These are phyloP conservation scores for Bubalus kerabau DNA, from an alignment of 2,113 vertebrate species.

Conservation along the genomic window DNA sequence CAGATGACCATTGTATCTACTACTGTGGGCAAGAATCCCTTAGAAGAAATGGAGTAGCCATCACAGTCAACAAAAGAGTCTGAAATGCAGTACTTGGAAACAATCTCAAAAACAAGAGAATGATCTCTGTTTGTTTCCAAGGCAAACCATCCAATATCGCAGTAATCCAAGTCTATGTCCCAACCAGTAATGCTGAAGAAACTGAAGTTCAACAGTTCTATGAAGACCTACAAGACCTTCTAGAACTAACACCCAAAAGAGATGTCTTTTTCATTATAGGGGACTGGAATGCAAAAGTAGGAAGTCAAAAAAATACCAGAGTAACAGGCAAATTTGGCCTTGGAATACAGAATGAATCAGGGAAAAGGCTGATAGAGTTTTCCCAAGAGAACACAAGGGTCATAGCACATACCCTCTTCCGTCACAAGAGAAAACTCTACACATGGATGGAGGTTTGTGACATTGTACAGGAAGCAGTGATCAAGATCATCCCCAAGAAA, in stretches of 20 bases:
- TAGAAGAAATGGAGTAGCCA: no score
- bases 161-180: neutral
- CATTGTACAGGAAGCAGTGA: no score
- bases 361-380: neutral
- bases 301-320: neutral
- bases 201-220: neutral
- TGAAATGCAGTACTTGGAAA: no score
- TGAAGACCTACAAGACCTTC: neutral
- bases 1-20: no score
- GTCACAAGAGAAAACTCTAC: neutral
- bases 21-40: no score
- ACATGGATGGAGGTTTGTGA: neutral
- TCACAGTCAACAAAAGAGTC: no score
- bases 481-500: no score
- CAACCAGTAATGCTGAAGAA: neutral
- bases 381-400: neutral
- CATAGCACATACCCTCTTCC: neutral
- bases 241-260: neutral
- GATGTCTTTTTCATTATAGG: neutral
- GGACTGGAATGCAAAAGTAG: neutral
- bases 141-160: no score
- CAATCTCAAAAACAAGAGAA: no score
- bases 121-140: no score
- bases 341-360: neutral
- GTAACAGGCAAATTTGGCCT: neutral